Base-by-base conservation (phyloP, 2,797 vertebrate genomes). In the Sebastolobus alascanus region DNA sequence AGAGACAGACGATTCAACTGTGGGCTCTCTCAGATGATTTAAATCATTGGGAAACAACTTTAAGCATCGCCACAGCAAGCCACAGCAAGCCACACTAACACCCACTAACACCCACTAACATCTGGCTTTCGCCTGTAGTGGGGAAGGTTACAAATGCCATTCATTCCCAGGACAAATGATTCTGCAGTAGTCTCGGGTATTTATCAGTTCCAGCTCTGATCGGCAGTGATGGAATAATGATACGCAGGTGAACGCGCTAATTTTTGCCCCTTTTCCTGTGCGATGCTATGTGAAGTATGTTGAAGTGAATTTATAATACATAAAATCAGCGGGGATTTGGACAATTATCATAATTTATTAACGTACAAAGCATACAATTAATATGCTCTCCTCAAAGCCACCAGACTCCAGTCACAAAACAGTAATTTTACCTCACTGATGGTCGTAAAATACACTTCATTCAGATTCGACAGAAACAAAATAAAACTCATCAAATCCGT, bases 31-130 rank as follows among this genome's bases (percentile, higher is more conserved):
- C 25, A 61, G 64, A 59, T 38, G 29, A 63, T 67, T 65, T 61
- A 3, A 78, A 54, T 65, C 14, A 75, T 20, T 59, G 50, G 14
- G 52, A 68, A 75, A 73, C 33, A 68, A 73, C 38, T 80, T 54
- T 6, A 77, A 60, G 56, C 18, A 73, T 65, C 46, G 60, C 7
- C 29, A 64, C 50, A 75, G 33, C 31, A 46, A 68, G 16, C 5
- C 25, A 25, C 25, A 25, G 25, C 25, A 25, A 25, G 25, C 25
- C 25, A 25, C 25, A 25, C 25, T 25, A 25, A 25, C 25, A 25
- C 10, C 35, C 14, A 43, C 40, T 0, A 43, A 43, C 14, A 16
- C 40, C 14, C 40, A 43, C 40, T 16, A 43, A 46, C 43, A 46
- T 46, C 6, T 46, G 43, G 43, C 14, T 46, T 46, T 46, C 18